These are phyloP conservation scores for Drosophila ananassae DNA, from an alignment of 1,140 invertebrate genomes.

Conservation along the genomic window DNA sequence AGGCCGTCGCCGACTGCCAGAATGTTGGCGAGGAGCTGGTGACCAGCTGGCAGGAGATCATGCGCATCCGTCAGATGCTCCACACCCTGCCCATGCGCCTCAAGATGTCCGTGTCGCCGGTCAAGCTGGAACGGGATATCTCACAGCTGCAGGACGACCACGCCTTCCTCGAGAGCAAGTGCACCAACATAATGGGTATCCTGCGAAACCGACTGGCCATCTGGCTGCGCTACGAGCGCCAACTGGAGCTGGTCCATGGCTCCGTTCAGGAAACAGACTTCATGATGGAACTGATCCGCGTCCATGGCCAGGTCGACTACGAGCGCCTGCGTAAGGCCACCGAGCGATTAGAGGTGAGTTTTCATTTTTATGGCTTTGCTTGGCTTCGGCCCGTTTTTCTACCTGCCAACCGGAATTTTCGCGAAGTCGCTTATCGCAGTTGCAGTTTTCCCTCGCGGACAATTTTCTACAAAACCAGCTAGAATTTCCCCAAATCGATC, in stretches of 20 bases:
- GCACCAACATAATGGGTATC: constrained; percentile 87
- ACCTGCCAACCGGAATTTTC: constrained; percentile 42
- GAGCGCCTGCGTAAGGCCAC: constrained; percentile 91
- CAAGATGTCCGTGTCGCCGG: constrained; percentile 89
- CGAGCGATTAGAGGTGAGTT: constrained; percentile 90
- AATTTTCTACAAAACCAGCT: neutral
- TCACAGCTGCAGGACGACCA: constrained; percentile 90
- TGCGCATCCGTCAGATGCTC: constrained; percentile 89
- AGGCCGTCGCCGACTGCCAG: constrained; percentile 88
- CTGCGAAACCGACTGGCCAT: constrained; percentile 87
- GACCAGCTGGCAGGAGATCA: constrained; percentile 89
- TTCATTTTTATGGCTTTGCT: constrained; percentile 40
- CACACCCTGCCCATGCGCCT: constrained; percentile 90
- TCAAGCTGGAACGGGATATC: constrained; percentile 90
- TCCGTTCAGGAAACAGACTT: constrained; percentile 92
- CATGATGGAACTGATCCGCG: constrained; percentile 92
- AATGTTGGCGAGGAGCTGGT: constrained; percentile 87
- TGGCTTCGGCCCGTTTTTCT: constrained; percentile 16
- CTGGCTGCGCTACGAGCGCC: constrained; percentile 90
- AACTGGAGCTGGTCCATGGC: constrained; percentile 90
- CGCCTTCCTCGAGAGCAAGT: constrained; percentile 88
- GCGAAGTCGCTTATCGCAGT: constrained; percentile 19
- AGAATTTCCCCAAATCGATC: neutral
- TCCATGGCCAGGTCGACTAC: constrained; percentile 92
- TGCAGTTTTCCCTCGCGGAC: neutral